Base-by-base conservation (phyloP, 2,888 invertebrate genomes). In the Volucella bombylans region DNA sequence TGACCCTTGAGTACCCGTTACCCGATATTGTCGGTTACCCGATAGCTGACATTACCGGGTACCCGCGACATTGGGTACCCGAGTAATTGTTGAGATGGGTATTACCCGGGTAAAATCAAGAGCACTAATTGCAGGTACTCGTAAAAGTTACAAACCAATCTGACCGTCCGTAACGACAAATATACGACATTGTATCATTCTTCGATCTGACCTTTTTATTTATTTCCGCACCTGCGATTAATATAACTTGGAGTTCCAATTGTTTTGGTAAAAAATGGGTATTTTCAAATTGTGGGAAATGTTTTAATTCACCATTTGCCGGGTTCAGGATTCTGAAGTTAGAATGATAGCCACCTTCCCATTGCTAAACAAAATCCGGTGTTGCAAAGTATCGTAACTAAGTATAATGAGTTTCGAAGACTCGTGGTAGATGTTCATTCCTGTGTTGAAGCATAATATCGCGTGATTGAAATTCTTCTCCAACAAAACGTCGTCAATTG, bases 361-460 rank as follows among this genome's bases (percentile, higher is more conserved):
- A 87, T 77, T 87, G 85, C 87, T 88, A 83, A 88, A 88, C 23
- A 87, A 79, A 49, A 89, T 43, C 8, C 87, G 87, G 86, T 92
- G 92, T 78, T 89, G 88, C 49, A 92, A 82, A 11, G 90, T 88
- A 82, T 83, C 2, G 18, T 23, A 2, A 2, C 18, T 23, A n/a
- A n/a, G 18, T 3, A 2, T 3, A n/a, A n/a, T 23, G 3, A 23
- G 3, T 23, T 23, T 89, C 88, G 12, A 62, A 59, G 15, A 88
- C 79, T 38, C 76, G 86, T 47, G 86, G 69, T 52, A 89, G 14
- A 12, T 76, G 15, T 15, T 59, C 18, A 68, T 80, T 61, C 23
- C 71, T 71, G 54, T 87, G 86, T 59, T 64, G 69, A 41, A 72
- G 52, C 15, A 72, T 45, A 54, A 72, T 62, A 62, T 62, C 72